Evolutionary conservation across 2,797 vertebrate genomes (phyloP).

Genomic region (Carcharodon carcharias): DNA sequence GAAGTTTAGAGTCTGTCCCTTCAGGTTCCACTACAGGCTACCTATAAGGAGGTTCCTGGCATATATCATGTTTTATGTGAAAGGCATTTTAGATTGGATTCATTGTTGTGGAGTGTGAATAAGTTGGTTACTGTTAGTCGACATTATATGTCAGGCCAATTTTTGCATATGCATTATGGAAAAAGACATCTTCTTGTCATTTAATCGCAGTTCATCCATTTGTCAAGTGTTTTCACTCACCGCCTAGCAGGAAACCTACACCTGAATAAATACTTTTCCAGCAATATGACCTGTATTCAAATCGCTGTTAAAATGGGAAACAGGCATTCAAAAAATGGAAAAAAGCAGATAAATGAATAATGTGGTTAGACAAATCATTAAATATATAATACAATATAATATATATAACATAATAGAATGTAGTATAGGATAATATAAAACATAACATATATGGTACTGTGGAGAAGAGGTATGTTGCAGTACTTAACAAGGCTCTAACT

Average conservation of each 20-base stretch:
- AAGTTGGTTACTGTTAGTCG: background rate
- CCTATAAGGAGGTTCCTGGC: background rate
- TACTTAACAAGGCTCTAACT: background rate
- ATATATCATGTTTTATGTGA: background rate
- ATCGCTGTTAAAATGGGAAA: background rate
- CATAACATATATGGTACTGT: background rate
- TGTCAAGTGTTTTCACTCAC: background rate
- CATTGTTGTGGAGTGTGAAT: background rate
- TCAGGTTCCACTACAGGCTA: background rate
- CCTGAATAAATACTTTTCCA: background rate
- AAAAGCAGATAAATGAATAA: background rate
- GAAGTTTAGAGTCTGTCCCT: background rate
- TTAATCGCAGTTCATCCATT: slow-evolving; percentile 2
- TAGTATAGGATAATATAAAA: too few relatives aligned
- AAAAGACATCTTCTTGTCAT: background rate
- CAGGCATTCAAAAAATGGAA: background rate
- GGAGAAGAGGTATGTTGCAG: background rate
- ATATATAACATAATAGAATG: background rate
- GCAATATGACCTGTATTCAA: slow-evolving; percentile 20
- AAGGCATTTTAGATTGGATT: background rate
- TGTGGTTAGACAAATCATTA: background rate
- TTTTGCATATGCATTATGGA: background rate
- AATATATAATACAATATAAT: background rate
- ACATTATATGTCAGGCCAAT: background rate
- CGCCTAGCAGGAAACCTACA: background rate